A percentile compares a stretch with the other conserved stretches of the same genome.
Conservation (phyloP, 2,797 vertebrate species). For the Mus spretus region DNA sequence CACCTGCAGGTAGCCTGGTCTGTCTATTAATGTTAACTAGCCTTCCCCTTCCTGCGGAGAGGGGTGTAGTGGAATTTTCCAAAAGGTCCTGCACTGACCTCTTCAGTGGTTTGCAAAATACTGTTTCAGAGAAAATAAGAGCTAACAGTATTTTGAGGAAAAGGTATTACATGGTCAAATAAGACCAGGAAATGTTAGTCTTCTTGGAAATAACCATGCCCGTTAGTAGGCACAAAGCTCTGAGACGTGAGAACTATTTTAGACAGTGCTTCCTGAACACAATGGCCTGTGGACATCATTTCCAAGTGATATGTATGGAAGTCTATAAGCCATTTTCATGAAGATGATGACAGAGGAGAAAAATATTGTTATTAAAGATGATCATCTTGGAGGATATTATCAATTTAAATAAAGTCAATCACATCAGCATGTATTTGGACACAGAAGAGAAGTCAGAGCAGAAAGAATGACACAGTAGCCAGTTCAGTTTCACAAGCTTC, state of each 20-base stretch:
- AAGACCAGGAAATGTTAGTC: background rate
- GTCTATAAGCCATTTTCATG: background rate
- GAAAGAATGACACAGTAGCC: background rate
- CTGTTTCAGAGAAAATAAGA: background rate
- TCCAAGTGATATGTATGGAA: background rate
- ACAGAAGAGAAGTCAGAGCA: background rate
- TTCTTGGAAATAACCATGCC: background rate
- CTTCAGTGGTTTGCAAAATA: slow-evolving; percentile 11
- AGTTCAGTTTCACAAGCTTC: background rate
- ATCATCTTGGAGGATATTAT: background rate
- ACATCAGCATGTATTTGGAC: background rate
- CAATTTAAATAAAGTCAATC: background rate
- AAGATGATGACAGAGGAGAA: background rate
- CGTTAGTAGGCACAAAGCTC: background rate
- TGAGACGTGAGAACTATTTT: slow-evolving; percentile 6
- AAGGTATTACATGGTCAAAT: background rate
- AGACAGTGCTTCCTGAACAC: background rate
- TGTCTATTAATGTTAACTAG: no score
- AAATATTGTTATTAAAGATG: background rate
- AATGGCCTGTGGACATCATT: background rate
- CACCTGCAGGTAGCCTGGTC: no score
- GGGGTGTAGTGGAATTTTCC: no score
- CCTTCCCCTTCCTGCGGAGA: no score
- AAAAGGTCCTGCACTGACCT: no score
- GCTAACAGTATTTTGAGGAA: background rate